Percentiles rank a stretch among this genome's conserved stretches.
Conservation (phyloP, 2,888 invertebrate species). For the Parochlus steinenii region DNA sequence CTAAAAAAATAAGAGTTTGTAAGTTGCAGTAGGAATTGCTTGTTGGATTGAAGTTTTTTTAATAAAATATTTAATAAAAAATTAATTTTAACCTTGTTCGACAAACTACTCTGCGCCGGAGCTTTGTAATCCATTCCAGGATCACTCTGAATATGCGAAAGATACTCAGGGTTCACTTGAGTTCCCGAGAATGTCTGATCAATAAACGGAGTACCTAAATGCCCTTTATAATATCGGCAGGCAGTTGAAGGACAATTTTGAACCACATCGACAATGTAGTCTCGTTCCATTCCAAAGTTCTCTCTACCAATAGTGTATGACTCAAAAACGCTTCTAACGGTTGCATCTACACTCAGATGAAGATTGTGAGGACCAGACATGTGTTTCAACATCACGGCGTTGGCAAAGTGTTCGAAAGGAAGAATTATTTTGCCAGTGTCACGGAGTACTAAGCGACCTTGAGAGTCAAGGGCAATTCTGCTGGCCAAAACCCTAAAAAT, state of each 20-base stretch:
- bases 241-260: slow-evolving; percentile 79
- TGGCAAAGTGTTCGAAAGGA: slow-evolving; percentile 79
- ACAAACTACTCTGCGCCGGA: slow-evolving; percentile 3
- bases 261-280: slow-evolving; percentile 74
- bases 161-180: slow-evolving; percentile 47
- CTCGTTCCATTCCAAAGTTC: slow-evolving; percentile 78
- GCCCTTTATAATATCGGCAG: slow-evolving; percentile 74
- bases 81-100: no score
- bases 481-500: slow-evolving; percentile 66
- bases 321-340: slow-evolving; percentile 70
- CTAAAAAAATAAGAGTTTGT: slow-evolving; percentile 13
- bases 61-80: no score
- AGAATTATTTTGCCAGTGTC: slow-evolving; percentile 80
- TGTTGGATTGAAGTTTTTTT: slow-evolving; percentile 17
- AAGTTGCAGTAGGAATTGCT: slow-evolving; percentile 9
- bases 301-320: slow-evolving; percentile 61
- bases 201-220: slow-evolving; percentile 40
- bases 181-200: slow-evolving; percentile 27
- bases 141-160: slow-evolving; percentile 19
- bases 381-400: slow-evolving; percentile 79
- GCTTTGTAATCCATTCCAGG: slow-evolving; percentile 18
- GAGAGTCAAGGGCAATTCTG: slow-evolving; percentile 64
- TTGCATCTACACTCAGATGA: slow-evolving; percentile 68
- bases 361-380: slow-evolving; percentile 79
- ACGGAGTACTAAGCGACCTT: slow-evolving; percentile 63